Conservation (phyloP, 2,888 invertebrate species). For the Beris morrisii region DNA sequence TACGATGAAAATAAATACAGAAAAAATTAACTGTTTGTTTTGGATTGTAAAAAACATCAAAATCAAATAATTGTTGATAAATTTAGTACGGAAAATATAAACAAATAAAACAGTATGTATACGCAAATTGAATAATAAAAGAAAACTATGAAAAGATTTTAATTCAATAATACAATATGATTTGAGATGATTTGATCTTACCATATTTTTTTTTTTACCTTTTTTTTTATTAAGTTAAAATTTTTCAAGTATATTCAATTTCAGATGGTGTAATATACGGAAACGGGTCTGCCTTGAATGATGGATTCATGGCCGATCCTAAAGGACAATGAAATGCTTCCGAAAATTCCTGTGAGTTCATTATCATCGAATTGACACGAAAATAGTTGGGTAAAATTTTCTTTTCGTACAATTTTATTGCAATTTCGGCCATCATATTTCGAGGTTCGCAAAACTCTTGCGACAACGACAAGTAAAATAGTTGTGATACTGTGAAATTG, state of each 20-base stretch:
- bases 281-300: constrained; percentile 33
- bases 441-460: constrained; percentile 28
- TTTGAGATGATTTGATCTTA: too few relatives aligned
- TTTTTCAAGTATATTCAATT: constrained; percentile 21
- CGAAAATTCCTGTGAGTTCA: constrained; percentile 31
- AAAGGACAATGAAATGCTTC: constrained; percentile 28
- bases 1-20: too few relatives aligned
- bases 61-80: too few relatives aligned
- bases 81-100: too few relatives aligned
- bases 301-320: constrained; percentile 35
- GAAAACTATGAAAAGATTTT: too few relatives aligned
- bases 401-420: constrained; percentile 22
- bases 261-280: constrained; percentile 32
- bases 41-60: too few relatives aligned
- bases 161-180: too few relatives aligned
- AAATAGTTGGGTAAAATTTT: constrained; percentile 24
- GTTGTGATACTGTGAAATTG: constrained; percentile 28
- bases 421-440: not conserved
- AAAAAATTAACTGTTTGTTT: too few relatives aligned
- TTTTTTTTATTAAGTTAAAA: not conserved
- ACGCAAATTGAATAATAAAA: too few relatives aligned
- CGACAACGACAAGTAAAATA: constrained; percentile 28
- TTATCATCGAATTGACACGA: constrained; percentile 32
- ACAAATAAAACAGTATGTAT: too few relatives aligned
- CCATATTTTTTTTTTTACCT: not conserved